phyloP scores from a whole-genome alignment of 2,113 vertebrate genomes.

The Tachysurus vachellii region DNA sequence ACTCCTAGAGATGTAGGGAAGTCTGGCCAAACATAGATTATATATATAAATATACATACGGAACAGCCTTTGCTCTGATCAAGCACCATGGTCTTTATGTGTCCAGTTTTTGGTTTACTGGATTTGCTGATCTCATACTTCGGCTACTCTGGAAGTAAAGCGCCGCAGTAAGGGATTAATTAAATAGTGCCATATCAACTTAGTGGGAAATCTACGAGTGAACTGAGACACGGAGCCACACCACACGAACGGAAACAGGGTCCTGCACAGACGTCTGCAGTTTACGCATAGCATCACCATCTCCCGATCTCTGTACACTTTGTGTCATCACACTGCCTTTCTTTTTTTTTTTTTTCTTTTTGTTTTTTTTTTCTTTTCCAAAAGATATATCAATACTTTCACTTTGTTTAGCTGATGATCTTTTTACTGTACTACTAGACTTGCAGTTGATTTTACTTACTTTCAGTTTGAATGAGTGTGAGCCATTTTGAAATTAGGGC shows the following conservation, averaged over 20 bases:
- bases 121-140: slow-evolving; percentile 31
- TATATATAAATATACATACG: slow-evolving; percentile 11
- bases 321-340: slow-evolving; percentile 39
- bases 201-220: slow-evolving; percentile 31
- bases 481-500: slow-evolving; percentile 25
- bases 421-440: slow-evolving; percentile 77
- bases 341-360: slow-evolving; percentile 58
- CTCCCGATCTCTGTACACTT: slow-evolving; percentile 66
- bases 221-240: slow-evolving; percentile 59
- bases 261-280: slow-evolving; percentile 97
- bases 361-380: slow-evolving; percentile 76
- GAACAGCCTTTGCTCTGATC: slow-evolving; percentile 16
- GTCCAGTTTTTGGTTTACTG: slow-evolving; percentile 17
- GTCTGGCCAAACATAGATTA: slow-evolving; percentile 15
- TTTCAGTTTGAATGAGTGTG: slow-evolving; percentile 36
- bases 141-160: slow-evolving; percentile 36
- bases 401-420: slow-evolving; percentile 77
- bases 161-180: slow-evolving; percentile 20
- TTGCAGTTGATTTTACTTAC: slow-evolving; percentile 35
- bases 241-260: slow-evolving; percentile 93
- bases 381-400: slow-evolving; percentile 55
- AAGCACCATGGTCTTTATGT: slow-evolving; percentile 3
- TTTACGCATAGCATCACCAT: slow-evolving; percentile 96
- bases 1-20: neutral
- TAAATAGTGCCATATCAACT: slow-evolving; percentile 43